Conservation (phyloP, 2,888 invertebrate genomes). For the Volucella bombylans region DNA sequence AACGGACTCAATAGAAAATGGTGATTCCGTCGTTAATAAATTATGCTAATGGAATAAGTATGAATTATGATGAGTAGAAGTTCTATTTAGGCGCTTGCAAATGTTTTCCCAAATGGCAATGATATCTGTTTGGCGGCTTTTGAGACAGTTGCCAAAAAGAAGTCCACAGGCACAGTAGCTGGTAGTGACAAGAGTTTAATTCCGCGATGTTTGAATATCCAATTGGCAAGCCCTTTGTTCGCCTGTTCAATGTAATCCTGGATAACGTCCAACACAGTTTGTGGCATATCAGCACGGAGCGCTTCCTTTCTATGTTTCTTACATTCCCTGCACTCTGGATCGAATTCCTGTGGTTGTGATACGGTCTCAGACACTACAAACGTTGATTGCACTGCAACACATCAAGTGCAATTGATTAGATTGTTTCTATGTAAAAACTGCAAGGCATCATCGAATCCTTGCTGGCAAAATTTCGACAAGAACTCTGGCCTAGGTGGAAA, state of each 20-base stretch:
- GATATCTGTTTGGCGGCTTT: conserved; percentile 83
- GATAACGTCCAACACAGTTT: conserved; percentile 93
- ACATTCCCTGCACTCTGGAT: conserved; percentile 94
- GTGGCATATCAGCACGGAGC: conserved; percentile 92
- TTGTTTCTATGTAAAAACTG: conserved; percentile 93
- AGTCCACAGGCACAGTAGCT: conserved; percentile 93
- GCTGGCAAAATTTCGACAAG: conserved; percentile 96
- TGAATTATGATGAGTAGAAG: background rate
- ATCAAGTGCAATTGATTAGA: conserved; percentile 95
- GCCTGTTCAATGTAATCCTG: conserved; percentile 96
- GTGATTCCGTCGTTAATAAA: conserved; percentile 3
- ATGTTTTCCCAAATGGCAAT: conserved; percentile 78
- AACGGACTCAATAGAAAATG: background rate
- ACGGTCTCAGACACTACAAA: conserved; percentile 90
- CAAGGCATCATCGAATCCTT: conserved; percentile 96
- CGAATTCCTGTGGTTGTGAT: conserved; percentile 87
- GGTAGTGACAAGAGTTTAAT: conserved; percentile 92
- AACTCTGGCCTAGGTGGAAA: conserved; percentile 98
- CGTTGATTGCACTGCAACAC: conserved; percentile 93
- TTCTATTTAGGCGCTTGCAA: conserved; percentile 76
- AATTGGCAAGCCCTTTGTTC: conserved; percentile 94
- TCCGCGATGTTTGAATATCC: conserved; percentile 93
- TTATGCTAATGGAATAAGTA: conserved; percentile 18
- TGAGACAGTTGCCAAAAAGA: conserved; percentile 92
- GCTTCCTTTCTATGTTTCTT: conserved; percentile 95